These are phyloP conservation scores for Sardina pilchardus DNA, from an alignment of 2,113 vertebrate genomes.

Conservation along the genomic window DNA sequence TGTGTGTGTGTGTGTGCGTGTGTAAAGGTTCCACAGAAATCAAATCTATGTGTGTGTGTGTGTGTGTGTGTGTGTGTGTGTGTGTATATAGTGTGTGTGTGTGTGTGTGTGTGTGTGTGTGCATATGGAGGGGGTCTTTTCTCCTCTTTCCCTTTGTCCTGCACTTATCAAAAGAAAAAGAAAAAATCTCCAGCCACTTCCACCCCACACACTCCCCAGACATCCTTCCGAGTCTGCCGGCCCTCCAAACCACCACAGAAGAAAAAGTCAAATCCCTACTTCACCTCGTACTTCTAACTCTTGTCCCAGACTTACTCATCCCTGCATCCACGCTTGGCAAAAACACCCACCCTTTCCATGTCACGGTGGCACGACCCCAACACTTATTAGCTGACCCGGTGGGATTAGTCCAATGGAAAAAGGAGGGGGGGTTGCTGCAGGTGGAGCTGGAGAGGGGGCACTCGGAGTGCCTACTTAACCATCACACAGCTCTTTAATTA, in stretches of 20 bases:
- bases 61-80: background rate
- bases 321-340: background rate
- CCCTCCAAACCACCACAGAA: background rate
- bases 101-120: constrained; percentile 1
- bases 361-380: constrained; percentile 68
- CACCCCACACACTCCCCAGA: background rate
- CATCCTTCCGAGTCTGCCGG: background rate
- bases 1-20: background rate
- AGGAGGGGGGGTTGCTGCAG: background rate
- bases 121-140: background rate
- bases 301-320: constrained; percentile 39
- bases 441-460: constrained; percentile 42
- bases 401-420: constrained; percentile 60
- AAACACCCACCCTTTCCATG: constrained; percentile 38
- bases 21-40: too few species aligned
- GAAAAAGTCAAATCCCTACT: background rate
- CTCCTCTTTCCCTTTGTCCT: background rate
- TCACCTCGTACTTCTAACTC: constrained; percentile 2
- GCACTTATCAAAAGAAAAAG: background rate
- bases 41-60: background rate
- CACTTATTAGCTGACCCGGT: constrained; percentile 66
- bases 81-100: background rate
- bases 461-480: constrained; percentile 59
- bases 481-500: constrained; percentile 82
- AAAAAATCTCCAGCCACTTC: background rate